These are phyloP conservation scores for Crenuchus spilurus DNA, from an alignment of 2,797 vertebrate genomes.

Conservation along the genomic window DNA sequence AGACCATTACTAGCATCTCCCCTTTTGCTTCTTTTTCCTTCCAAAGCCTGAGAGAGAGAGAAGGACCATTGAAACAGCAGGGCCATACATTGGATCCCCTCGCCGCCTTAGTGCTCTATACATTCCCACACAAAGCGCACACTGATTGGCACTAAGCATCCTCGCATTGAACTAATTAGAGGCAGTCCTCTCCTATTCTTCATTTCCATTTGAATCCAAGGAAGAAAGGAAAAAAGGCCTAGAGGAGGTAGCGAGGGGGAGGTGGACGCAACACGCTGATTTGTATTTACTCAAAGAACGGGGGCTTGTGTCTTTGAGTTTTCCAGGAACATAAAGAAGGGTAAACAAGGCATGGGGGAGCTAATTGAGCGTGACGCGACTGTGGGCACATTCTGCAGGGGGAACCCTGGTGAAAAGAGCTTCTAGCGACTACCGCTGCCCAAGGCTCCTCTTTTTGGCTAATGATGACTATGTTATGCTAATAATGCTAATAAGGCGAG, in stretches of 20 bases:
- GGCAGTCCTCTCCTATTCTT: constrained; percentile 68
- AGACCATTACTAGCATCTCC: constrained; percentile 24
- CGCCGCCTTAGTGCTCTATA: constrained; percentile 76
- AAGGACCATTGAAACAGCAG: constrained; percentile 74
- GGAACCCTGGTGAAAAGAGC: constrained; percentile 24
- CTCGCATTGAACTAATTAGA: constrained; percentile 82
- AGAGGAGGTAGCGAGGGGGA: constrained; percentile 58
- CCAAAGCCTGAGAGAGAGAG: constrained; percentile 68
- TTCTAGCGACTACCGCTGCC: not conserved
- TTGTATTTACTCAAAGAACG: constrained; percentile 59
- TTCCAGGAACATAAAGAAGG: constrained; percentile 53
- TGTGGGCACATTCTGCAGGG: constrained; percentile 66
- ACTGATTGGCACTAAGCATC: constrained; percentile 75
- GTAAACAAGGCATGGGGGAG: constrained; percentile 67
- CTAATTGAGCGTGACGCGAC: constrained; percentile 66
- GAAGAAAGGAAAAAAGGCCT: constrained; percentile 55
- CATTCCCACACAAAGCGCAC: constrained; percentile 71
- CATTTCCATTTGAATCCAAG: constrained; percentile 74
- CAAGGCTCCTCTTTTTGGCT: constrained; percentile 32
- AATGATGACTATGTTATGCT: constrained; percentile 43
- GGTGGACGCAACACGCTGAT: constrained; percentile 45
- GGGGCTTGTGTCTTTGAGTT: constrained; percentile 57
- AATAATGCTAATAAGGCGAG: constrained; percentile 29
- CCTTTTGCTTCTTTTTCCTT: constrained; percentile 65
- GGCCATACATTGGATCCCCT: constrained; percentile 73